Percentiles rank a stretch among this genome's conserved stretches.
Conservation (phyloP, 2,113 vertebrate genomes). For the Notiomystis cincta region DNA sequence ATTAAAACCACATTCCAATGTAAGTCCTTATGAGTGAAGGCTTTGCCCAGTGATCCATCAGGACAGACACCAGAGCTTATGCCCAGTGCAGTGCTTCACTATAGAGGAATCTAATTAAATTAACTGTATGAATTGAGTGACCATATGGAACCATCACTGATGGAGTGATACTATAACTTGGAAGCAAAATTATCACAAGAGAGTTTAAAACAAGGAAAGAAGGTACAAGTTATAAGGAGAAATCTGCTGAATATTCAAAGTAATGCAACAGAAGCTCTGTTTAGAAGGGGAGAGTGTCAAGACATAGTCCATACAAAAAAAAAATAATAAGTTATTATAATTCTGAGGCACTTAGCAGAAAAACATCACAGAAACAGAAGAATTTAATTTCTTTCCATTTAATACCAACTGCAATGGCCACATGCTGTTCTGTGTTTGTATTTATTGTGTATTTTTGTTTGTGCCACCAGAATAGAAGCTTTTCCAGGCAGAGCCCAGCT, state of each 20-base stretch:
- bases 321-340: background rate
- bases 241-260: background rate
- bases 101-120: background rate
- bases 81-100: background rate
- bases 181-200: background rate
- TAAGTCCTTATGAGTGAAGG: background rate
- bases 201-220: background rate
- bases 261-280: background rate
- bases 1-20: background rate
- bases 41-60: background rate
- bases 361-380: background rate
- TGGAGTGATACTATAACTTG: background rate
- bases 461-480: background rate
- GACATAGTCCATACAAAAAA: background rate
- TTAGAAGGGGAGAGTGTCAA: background rate
- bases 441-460: background rate
- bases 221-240: background rate
- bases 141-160: background rate
- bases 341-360: background rate
- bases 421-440: background rate
- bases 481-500: background rate
- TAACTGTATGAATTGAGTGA: background rate
- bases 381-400: slow-evolving; percentile 2
- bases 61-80: background rate
- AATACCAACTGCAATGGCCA: background rate